These are phyloP conservation scores for Coregonus suidteri DNA, from an alignment of 2,797 vertebrate species.

Conservation along the genomic window DNA sequence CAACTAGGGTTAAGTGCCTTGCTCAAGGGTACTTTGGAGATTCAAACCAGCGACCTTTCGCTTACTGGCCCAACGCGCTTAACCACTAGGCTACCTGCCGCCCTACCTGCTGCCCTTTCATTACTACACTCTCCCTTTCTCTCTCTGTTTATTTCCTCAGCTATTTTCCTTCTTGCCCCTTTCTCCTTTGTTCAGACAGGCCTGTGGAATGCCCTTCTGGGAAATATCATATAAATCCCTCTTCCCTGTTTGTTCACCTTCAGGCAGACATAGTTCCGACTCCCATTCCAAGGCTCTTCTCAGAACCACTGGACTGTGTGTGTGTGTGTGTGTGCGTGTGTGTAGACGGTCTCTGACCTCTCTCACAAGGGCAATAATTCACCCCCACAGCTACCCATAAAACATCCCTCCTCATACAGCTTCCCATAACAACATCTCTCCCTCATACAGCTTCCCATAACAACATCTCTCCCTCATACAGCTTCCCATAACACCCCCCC, in stretches of 20 bases:
- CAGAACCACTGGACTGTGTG: no score
- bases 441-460: no score
- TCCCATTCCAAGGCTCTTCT: slow-evolving; percentile 7
- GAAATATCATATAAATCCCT: no score
- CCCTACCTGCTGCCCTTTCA: no score
- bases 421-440: no score
- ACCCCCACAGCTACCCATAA: not conserved
- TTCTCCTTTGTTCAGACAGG: slow-evolving; percentile 10
- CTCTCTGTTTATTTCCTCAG: not conserved
- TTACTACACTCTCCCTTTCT: not conserved
- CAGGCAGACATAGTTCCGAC: not conserved
- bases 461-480: no score
- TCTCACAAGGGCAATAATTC: not conserved
- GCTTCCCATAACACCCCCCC: no score
- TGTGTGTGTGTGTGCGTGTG: not conserved
- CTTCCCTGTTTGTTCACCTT: not conserved
- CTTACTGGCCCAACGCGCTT: no score
- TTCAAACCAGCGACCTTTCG: no score
- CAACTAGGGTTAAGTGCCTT: no score
- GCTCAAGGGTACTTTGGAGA: no score
- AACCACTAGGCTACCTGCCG: no score
- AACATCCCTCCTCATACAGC: not conserved
- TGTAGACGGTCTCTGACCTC: not conserved
- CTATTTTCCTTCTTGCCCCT: not conserved
- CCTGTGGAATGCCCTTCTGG: slow-evolving; percentile 18